Percentiles rank a stretch among this genome's conserved stretches.
Conservation (phyloP, 2,888 invertebrate genomes). For the Orchesellides sinensis region DNA sequence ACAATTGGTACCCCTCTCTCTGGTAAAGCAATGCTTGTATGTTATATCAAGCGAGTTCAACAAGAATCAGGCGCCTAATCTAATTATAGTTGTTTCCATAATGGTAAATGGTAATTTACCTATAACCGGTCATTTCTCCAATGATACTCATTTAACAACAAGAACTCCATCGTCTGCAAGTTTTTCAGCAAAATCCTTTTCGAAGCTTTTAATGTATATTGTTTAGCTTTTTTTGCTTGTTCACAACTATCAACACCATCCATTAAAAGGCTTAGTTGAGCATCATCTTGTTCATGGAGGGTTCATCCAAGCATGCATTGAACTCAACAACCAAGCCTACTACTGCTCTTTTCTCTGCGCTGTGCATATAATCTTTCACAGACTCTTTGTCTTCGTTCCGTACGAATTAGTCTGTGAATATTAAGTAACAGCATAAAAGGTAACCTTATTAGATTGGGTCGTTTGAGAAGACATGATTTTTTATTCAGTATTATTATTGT, state of each 20-base stretch:
- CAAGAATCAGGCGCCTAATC: constrained; percentile 70
- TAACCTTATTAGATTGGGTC: too few species aligned
- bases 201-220: neutral
- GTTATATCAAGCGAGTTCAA: neutral
- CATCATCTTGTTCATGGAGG: too few species aligned
- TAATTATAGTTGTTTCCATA: constrained; percentile 66
- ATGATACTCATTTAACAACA: too few species aligned
- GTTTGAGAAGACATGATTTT: constrained; percentile 26
- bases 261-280: constrained; percentile 13
- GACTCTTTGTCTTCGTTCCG: too few species aligned
- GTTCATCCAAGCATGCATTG: constrained; percentile 25
- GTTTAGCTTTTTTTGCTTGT: neutral
- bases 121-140: constrained; percentile 23
- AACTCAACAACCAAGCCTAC: neutral
- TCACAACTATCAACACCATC: constrained; percentile 25
- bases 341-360: neutral
- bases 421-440: too few species aligned
- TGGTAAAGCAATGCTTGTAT: neutral
- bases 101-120: constrained; percentile 48
- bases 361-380: too few species aligned
- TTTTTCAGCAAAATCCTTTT: neutral
- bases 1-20: too few species aligned
- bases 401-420: too few species aligned
- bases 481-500: constrained; percentile 20
- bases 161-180: too few species aligned